phyloP scores from a whole-genome alignment of 2,888 invertebrate genomes.

The Hyalella azteca region DNA sequence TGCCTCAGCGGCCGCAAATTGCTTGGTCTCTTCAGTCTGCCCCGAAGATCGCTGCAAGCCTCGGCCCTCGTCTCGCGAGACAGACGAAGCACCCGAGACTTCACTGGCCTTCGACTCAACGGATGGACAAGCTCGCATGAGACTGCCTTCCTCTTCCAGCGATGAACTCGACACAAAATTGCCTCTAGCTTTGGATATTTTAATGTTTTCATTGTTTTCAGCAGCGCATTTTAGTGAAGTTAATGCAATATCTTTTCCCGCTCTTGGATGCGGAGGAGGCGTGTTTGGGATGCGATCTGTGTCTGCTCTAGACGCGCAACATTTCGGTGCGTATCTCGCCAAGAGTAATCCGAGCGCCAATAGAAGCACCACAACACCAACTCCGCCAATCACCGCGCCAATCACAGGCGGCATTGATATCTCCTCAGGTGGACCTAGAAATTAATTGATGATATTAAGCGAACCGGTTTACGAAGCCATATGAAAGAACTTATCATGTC shows the following conservation, averaged over 20 bases:
- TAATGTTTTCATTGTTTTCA: not conserved
- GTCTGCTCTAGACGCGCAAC: not conserved
- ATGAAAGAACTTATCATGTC: not conserved
- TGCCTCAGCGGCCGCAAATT: not conserved
- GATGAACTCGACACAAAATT: constrained; percentile 16
- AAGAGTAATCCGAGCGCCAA: not conserved
- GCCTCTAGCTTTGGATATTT: too few species aligned
- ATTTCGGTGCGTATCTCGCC: not conserved
- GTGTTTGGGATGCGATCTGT: constrained; percentile 3
- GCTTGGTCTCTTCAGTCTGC: not conserved
- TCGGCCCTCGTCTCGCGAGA: not conserved
- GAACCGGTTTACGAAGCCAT: not conserved
- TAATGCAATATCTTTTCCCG: not conserved
- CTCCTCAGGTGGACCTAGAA: constrained; percentile 39
- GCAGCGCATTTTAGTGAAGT: not conserved
- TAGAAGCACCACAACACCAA: constrained; percentile 17
- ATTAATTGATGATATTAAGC: not conserved
- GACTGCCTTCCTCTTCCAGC: not conserved
- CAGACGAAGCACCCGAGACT: not conserved
- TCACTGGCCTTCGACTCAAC: not conserved
- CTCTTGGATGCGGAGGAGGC: constrained; percentile 14
- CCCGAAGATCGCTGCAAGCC: not conserved
- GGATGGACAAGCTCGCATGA: not conserved
- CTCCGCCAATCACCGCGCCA: constrained; percentile 41
- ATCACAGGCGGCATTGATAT: constrained; percentile 39